Evolutionary conservation across 2,888 invertebrate species (phyloP).

Genomic region (Malthinus flaveolus): DNA sequence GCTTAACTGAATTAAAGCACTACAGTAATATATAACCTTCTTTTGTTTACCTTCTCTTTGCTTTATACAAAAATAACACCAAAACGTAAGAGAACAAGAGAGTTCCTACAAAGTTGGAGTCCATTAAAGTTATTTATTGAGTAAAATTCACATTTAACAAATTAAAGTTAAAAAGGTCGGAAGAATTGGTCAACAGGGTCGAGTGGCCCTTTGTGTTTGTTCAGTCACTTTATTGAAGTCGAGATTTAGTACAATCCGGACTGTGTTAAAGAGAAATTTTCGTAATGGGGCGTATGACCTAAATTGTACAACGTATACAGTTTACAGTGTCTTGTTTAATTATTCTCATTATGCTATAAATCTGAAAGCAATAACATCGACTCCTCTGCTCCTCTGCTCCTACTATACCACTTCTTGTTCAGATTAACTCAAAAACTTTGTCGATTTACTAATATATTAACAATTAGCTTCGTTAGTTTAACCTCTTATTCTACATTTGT

Average conservation of each 20-base stretch:
- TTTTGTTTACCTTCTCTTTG: constrained; percentile 23
- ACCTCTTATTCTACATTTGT: no score
- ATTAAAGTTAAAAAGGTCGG: constrained; percentile 36
- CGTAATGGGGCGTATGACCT: constrained; percentile 18
- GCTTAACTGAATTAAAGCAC: constrained; percentile 25
- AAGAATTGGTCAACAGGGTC: constrained; percentile 34
- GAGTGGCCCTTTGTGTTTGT: constrained; percentile 33
- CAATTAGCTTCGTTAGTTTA: no score
- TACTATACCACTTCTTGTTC: background rate
- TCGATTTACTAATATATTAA: background rate
- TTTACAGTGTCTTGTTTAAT: constrained; percentile 6
- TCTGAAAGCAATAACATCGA: constrained; percentile 3
- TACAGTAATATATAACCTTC: constrained; percentile 27
- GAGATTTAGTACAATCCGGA: constrained; percentile 25
- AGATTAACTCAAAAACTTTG: constrained; percentile 1
- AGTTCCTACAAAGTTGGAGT: constrained; percentile 28
- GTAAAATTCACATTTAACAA: constrained; percentile 34
- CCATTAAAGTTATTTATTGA: constrained; percentile 36
- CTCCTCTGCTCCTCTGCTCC: background rate
- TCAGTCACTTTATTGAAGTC: constrained; percentile 25
- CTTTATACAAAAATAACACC: constrained; percentile 27
- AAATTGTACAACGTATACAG: constrained; percentile 12
- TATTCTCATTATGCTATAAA: constrained; percentile 22
- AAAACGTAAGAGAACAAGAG: constrained; percentile 25
- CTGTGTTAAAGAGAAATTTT: constrained; percentile 17